These are phyloP conservation scores for Mus minutoides DNA, from an alignment of 2,797 vertebrate species.

Conservation along the genomic window DNA sequence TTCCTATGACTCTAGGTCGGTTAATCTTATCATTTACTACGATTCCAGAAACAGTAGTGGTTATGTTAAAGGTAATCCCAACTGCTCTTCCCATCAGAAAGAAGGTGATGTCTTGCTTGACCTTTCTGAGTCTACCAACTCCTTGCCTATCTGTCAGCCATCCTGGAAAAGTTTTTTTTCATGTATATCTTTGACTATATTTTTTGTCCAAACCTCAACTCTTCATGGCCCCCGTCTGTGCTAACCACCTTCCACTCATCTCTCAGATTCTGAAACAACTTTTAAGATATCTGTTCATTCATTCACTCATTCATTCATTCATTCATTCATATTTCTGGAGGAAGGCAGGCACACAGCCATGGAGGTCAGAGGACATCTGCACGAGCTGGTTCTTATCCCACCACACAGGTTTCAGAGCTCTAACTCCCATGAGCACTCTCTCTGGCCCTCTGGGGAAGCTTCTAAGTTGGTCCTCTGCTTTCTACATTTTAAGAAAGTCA, in stretches of 20 bases:
- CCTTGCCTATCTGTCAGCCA: rapidly evolving
- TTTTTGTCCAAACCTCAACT: constrained; percentile 6
- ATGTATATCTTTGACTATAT: background rate
- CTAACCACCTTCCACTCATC: background rate
- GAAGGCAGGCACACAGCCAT: background rate
- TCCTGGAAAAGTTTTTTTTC: constrained; percentile 38
- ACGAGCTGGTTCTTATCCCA: background rate
- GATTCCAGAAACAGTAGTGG: background rate
- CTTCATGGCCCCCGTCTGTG: background rate
- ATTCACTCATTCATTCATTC: background rate
- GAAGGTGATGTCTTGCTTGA: background rate
- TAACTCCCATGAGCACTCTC: too few species aligned
- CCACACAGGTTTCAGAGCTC: too few species aligned
- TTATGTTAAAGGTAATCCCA: background rate
- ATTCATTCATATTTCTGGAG: background rate
- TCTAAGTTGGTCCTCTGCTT: background rate
- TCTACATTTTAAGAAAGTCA: background rate
- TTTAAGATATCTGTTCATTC: background rate
- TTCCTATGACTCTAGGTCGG: background rate
- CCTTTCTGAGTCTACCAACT: background rate
- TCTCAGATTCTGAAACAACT: background rate
- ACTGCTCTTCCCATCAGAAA: background rate
- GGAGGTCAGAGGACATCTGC: background rate
- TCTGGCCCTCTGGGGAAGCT: background rate
- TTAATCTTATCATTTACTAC: background rate